These are phyloP conservation scores for Oikopleura albicans DNA, from an alignment of 23 tunicate species.

Conservation along the genomic window DNA sequence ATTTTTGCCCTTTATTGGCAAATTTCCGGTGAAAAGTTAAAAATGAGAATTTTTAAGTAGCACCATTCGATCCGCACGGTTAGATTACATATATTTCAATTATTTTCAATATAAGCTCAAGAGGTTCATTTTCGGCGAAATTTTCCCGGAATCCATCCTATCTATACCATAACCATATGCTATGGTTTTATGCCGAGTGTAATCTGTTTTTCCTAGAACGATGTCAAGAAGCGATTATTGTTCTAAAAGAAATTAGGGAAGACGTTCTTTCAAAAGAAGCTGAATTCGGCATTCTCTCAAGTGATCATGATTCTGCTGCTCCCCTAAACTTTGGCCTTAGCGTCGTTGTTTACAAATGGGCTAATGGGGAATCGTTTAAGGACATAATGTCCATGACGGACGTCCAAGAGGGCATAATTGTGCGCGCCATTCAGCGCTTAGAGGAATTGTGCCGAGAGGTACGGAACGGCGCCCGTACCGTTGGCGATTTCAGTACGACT, in stretches of 20 bases:
- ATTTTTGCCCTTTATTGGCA: too few species aligned
- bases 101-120: too few species aligned
- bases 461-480: constrained; percentile 77
- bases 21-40: too few species aligned
- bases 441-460: constrained; percentile 78
- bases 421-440: constrained; percentile 70
- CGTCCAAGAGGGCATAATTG: constrained; percentile 87
- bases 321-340: constrained; percentile 52
- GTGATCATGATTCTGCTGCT: constrained; percentile 54
- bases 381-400: constrained; percentile 63
- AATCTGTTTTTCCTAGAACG: background rate
- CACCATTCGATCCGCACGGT: too few species aligned
- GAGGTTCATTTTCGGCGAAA: too few species aligned
- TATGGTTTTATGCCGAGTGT: too few species aligned
- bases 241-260: background rate
- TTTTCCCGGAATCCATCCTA: too few species aligned
- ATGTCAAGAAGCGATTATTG: background rate
- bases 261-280: background rate
- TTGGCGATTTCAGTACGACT: constrained; percentile 54
- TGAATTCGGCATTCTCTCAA: constrained; percentile 39
- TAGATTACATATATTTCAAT: too few species aligned
- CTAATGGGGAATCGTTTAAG: constrained; percentile 68
- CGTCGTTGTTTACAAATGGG: constrained; percentile 89
- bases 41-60: too few species aligned
- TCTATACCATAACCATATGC: too few species aligned